These are phyloP conservation scores for Microchirus variegatus DNA, from an alignment of 2,797 vertebrate species.

Conservation along the genomic window DNA sequence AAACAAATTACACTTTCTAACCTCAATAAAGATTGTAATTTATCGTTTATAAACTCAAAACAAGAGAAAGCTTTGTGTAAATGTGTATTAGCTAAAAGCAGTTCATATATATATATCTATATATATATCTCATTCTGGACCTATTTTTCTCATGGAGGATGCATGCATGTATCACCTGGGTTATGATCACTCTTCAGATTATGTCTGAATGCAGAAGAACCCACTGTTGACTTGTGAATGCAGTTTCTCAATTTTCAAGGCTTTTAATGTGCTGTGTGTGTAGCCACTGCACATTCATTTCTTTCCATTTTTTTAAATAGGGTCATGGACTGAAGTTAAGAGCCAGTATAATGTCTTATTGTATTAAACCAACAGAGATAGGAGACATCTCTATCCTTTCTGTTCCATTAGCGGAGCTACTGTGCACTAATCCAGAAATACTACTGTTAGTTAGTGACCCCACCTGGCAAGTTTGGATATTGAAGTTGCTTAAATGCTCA, in stretches of 20 bases:
- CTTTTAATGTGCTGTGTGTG: neutral
- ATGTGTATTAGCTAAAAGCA: neutral
- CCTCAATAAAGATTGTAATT: neutral
- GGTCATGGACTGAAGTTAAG: too few species aligned
- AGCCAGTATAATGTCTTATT: too few species aligned
- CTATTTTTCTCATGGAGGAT: too few species aligned
- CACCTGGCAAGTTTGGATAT: conserved; percentile 25
- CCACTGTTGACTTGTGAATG: neutral
- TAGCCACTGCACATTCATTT: too few species aligned
- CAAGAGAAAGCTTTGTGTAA: neutral
- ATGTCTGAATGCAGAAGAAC: neutral
- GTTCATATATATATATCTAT: too few species aligned
- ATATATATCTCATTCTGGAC: too few species aligned
- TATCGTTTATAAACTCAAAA: neutral
- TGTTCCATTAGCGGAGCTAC: neutral
- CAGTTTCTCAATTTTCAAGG: neutral
- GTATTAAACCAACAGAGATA: too few species aligned
- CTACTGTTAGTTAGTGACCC: conserved; percentile 23
- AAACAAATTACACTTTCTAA: neutral
- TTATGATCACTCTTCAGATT: conserved; percentile 2
- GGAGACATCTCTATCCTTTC: neutral
- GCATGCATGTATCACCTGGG: neutral
- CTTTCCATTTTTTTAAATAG: too few species aligned
- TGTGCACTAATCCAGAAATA: neutral
- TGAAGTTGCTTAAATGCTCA: neutral